Evolutionary conservation across 2,888 invertebrate species (phyloP), one percentile per base, ranked within the genome.

Genomic region (Pecten maximus): DNA sequence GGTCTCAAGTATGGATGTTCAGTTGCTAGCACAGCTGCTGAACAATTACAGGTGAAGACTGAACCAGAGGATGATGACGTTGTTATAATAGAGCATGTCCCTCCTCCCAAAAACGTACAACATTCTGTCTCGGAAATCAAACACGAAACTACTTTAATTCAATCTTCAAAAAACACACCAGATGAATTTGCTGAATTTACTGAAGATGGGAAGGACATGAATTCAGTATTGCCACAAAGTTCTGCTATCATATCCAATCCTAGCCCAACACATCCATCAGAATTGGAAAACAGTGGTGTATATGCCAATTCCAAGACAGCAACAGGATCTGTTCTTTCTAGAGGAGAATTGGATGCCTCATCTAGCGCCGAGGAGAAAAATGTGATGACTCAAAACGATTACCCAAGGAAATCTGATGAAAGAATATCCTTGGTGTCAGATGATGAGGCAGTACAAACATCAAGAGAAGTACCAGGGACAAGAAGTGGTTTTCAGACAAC

Each of bases 1-100:
- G 74, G 74, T 74, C 74, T 74, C 35, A 74, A 74, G 16, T 74
- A 35, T 74, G 74, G 74, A 28, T 74, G 74, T 28, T 74, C 74
- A 12, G 74, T 35, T 28, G 35, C 28, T 28, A 8, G 2, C 0
- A 1, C 74, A 28, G 74, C 28, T 74, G 35, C 74, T 16, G 74
- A 74, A 35, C 74, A 28, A 28, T 2, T 74, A 23, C 74, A 74
- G 28, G 23, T 74, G 28, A 74, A 74, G 28, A 35, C 74, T 35
- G 74, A 74, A 74, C 74, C 28, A 10, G 74, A 74, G 1, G 74
- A 74, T 74, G 74, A 74, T 28, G 74, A 74, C 6, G 35, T 74
- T 8, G 74, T 74, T 12, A 28, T 74, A 28, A 3, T 74, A 35
- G 74, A 74, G 12, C 74, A 74, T 12, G 10, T 74, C 35, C 74